These are phyloP conservation scores for Sarcophaga rosellei DNA, from an alignment of 2,888 invertebrate genomes.

Conservation along the genomic window DNA sequence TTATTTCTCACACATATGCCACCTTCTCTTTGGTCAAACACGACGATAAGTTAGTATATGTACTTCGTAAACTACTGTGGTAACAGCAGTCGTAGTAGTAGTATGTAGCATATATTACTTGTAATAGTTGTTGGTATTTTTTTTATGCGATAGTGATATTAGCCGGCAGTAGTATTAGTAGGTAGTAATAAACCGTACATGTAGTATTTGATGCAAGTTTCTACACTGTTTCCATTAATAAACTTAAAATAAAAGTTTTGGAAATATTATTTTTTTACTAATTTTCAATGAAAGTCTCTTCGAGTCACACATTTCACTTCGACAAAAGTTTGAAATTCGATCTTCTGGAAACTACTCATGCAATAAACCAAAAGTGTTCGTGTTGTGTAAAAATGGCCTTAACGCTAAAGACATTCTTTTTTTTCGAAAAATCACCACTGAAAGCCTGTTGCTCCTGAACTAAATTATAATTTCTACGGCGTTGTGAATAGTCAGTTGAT, in stretches of 20 bases:
- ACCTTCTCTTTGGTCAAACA: neutral
- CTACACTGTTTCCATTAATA: neutral
- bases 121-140: neutral
- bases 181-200: neutral
- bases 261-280: neutral
- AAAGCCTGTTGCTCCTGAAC: no score
- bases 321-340: no score
- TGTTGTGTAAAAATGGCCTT: no score
- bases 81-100: neutral
- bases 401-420: no score
- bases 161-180: neutral
- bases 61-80: neutral
- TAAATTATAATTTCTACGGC: no score
- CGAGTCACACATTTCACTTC: no score
- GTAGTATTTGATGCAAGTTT: neutral
- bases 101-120: neutral
- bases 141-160: no score
- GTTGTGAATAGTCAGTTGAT: no score
- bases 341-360: no score
- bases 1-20: slow-evolving; percentile 39
- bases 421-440: no score
- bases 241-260: neutral
- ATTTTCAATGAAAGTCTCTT: neutral
- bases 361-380: no score
- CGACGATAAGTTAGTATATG: neutral